phyloP scores from a whole-genome alignment of 2,113 vertebrate genomes.

The Leptodactylus fuscus region DNA sequence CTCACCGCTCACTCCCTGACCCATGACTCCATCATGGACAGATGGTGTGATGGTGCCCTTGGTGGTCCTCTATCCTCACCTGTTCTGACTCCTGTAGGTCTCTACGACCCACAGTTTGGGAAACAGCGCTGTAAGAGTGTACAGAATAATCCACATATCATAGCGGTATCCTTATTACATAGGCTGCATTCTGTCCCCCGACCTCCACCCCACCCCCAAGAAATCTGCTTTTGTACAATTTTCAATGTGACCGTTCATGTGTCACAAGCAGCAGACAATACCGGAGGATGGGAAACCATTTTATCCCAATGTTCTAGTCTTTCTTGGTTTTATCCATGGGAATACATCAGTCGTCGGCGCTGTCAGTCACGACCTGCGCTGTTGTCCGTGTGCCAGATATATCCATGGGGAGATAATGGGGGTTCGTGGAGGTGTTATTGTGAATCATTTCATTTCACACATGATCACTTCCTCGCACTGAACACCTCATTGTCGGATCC shows the following conservation, averaged over 20 bases:
- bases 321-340: constrained; percentile 1
- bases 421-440: constrained; percentile 23
- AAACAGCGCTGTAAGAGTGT: too few species aligned
- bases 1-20: too few species aligned
- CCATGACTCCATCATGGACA: too few species aligned
- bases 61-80: too few species aligned
- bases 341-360: neutral
- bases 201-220: neutral
- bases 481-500: constrained; percentile 53
- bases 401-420: constrained; percentile 44
- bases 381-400: constrained; percentile 40
- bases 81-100: too few species aligned
- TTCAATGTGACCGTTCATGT: neutral
- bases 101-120: too few species aligned
- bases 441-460: constrained; percentile 56
- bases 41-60: too few species aligned
- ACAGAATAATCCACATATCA: neutral
- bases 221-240: neutral
- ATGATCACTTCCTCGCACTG: constrained; percentile 40
- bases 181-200: neutral
- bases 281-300: neutral
- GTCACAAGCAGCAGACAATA: neutral
- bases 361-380: neutral
- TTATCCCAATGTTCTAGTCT: neutral
- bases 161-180: neutral